Conservation (phyloP, 1,140 invertebrate genomes). For the Danaus plexippus region DNA sequence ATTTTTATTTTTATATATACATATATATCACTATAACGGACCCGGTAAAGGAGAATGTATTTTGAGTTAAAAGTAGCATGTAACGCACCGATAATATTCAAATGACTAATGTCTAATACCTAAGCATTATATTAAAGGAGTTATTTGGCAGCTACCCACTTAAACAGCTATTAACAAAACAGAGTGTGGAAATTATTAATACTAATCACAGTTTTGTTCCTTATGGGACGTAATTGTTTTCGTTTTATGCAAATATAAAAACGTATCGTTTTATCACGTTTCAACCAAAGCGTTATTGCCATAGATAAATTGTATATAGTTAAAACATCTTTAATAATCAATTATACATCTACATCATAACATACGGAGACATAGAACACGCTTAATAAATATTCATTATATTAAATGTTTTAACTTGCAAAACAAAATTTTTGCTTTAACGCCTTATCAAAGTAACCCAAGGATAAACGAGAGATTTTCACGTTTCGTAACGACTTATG, state of each 20-base stretch:
- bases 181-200: constrained; percentile 16
- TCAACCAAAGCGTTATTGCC: no score
- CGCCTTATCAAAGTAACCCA: constrained; percentile 1
- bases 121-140: constrained; percentile 19
- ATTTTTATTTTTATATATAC: no score
- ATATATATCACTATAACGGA: neutral
- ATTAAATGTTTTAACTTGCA: constrained; percentile 8
- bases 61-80: constrained; percentile 19
- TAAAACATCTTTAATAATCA: no score
- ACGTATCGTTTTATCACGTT: neutral
- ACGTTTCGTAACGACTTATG: neutral
- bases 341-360: no score
- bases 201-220: constrained; percentile 19
- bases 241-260: constrained; percentile 16
- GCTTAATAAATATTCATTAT: constrained; percentile 5
- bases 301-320: no score
- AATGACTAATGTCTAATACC: constrained; percentile 13
- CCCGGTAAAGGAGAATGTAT: constrained; percentile 14
- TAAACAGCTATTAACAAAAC: constrained; percentile 21
- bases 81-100: constrained; percentile 18
- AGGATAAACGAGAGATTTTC: neutral
- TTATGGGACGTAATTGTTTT: constrained; percentile 17
- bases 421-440: constrained; percentile 5
- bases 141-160: constrained; percentile 22
- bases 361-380: neutral